phyloP scores from a whole-genome alignment of 2,888 invertebrate species.

The Synanthedon myopaeformis region DNA sequence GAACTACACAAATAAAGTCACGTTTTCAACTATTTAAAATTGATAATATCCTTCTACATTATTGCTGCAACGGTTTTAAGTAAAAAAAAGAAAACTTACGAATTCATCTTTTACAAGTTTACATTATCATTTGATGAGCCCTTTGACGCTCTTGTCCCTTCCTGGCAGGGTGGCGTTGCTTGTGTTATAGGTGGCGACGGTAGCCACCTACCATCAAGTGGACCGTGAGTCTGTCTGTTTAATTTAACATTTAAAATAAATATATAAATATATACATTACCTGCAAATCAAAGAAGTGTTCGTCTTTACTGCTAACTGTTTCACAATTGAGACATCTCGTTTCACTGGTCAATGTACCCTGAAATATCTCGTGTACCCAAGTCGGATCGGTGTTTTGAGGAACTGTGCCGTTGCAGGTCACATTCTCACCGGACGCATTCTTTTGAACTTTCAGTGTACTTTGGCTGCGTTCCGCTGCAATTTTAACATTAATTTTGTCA shows the following conservation, averaged over 20 bases:
- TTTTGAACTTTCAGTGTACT: conserved; percentile 74
- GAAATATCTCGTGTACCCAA: conserved; percentile 99
- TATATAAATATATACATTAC: conserved; percentile 16
- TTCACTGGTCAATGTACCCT: conserved; percentile 98
- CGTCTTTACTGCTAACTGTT: conserved; percentile 99
- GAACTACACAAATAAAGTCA: too few relatives aligned
- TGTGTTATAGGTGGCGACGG: too few relatives aligned
- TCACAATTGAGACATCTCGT: conserved; percentile 99
- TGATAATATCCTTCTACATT: too few relatives aligned
- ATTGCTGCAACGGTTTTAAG: too few relatives aligned
- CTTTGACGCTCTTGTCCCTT: too few relatives aligned
- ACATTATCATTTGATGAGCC: too few relatives aligned
- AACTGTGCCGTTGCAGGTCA: conserved; percentile 48
- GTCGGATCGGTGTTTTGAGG: conserved; percentile 84
- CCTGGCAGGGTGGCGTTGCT: too few relatives aligned
- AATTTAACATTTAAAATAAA: not conserved
- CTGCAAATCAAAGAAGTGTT: conserved; percentile 98
- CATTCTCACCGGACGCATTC: conserved; percentile 48
- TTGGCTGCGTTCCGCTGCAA: conserved; percentile 80
- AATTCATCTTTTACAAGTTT: too few relatives aligned
- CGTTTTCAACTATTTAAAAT: too few relatives aligned
- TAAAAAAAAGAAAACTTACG: too few relatives aligned
- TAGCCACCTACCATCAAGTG: too few relatives aligned
- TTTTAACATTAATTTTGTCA: not conserved
- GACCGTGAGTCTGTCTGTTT: not conserved